phyloP scores from a whole-genome alignment of 2,888 invertebrate genomes.

The Athalia circularis region DNA sequence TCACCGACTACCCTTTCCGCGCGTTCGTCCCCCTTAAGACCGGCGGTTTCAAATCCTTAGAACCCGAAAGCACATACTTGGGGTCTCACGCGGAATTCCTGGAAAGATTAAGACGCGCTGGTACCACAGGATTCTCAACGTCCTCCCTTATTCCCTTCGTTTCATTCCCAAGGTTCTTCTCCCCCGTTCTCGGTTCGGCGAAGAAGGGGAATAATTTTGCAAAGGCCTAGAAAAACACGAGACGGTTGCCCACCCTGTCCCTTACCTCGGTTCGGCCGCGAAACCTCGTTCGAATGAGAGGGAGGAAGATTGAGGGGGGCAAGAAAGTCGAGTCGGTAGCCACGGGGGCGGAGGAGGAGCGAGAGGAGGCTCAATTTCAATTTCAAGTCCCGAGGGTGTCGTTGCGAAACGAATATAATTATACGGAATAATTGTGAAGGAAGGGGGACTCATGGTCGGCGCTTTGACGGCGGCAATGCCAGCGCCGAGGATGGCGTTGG shows the following conservation, averaged over 20 bases:
- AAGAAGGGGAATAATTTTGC: slow-evolving; percentile 33
- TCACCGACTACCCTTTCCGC: not conserved
- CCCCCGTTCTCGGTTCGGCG: not conserved
- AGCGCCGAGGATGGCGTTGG: slow-evolving; percentile 7
- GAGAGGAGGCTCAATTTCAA: slow-evolving; percentile 72
- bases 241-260: slow-evolving; percentile 6
- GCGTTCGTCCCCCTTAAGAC: not conserved
- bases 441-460: slow-evolving; percentile 46
- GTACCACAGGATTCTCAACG: slow-evolving; percentile 12
- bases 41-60: slow-evolving; percentile 30
- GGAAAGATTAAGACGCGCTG: slow-evolving; percentile 41
- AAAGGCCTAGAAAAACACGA: slow-evolving; percentile 44
- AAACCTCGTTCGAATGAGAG: slow-evolving; percentile 14
- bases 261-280: slow-evolving; percentile 5
- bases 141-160: not conserved
- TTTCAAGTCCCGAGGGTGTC: slow-evolving; percentile 73
- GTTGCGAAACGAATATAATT: slow-evolving; percentile 74
- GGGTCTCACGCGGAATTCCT: slow-evolving; percentile 44
- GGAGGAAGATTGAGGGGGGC: slow-evolving; percentile 49
- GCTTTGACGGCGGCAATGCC: slow-evolving; percentile 37
- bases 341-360: slow-evolving; percentile 50
- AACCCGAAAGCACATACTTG: slow-evolving; percentile 44
- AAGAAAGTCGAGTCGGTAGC: slow-evolving; percentile 45
- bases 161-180: not conserved
- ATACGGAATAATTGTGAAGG: slow-evolving; percentile 73